Evolutionary conservation across 1,140 invertebrate species (phyloP).

Genomic region (Spodoptera litura): DNA sequence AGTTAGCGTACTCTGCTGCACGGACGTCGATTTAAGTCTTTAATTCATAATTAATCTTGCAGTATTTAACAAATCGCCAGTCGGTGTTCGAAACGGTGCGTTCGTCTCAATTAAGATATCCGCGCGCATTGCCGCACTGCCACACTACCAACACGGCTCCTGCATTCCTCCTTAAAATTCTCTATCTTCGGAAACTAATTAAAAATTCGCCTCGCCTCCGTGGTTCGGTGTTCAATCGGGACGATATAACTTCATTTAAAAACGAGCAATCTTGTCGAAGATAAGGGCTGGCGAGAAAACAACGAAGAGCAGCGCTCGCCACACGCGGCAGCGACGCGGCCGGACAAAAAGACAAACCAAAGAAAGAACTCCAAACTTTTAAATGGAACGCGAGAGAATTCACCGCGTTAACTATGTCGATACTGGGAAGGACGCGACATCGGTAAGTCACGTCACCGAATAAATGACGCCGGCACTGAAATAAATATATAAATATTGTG

Average conservation of each 20-base stretch:
- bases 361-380: conserved; percentile 79
- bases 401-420: conserved; percentile 83
- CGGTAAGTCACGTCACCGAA: conserved; percentile 85
- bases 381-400: conserved; percentile 83
- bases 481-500: conserved; percentile 85
- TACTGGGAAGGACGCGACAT: conserved; percentile 84
- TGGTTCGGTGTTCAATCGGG: conserved; percentile 80
- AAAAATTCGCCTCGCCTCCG: conserved; percentile 84
- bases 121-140: conserved; percentile 72
- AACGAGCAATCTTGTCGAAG: conserved; percentile 84
- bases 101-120: conserved; percentile 82
- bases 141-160: conserved; percentile 73
- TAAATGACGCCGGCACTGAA: conserved; percentile 79
- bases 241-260: conserved; percentile 86
- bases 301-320: conserved; percentile 81
- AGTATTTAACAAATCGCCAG: conserved; percentile 70
- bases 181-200: conserved; percentile 85
- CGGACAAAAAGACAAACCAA: conserved; percentile 75
- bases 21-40: conserved; percentile 63
- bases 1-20: conserved; percentile 52
- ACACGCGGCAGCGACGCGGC: conserved; percentile 75
- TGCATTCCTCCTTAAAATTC: conserved; percentile 82
- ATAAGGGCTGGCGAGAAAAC: conserved; percentile 84
- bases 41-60: conserved; percentile 73
- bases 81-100: conserved; percentile 58